Conservation (phyloP, 2,113 vertebrate species). For the Pseudorasbora parva region DNA sequence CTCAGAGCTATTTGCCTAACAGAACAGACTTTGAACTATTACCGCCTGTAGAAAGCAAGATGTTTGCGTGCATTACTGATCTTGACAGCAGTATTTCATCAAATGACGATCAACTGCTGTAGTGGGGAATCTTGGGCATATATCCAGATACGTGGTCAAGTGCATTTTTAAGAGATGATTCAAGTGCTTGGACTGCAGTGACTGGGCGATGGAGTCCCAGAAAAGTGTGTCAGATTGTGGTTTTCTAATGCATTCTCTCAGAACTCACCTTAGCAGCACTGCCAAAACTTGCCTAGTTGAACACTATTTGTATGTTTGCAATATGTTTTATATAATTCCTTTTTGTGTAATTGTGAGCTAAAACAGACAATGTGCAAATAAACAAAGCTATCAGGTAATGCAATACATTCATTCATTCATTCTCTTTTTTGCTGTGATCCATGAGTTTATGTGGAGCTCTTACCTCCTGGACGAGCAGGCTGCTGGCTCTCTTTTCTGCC, state of each 20-base stretch:
- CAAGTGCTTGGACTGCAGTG: background rate
- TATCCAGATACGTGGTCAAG: background rate
- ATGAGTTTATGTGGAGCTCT: slow-evolving; percentile 42
- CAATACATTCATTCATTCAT: background rate
- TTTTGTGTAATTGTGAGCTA: background rate
- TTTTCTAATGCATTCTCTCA: slow-evolving; percentile 12
- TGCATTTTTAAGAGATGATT: slow-evolving; percentile 1
- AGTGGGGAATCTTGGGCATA: background rate
- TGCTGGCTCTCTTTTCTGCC: slow-evolving; percentile 89
- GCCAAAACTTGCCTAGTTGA: no score
- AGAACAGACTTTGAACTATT: background rate
- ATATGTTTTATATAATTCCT: no score
- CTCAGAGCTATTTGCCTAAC: background rate
- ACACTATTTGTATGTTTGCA: no score
- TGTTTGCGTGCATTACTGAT: background rate
- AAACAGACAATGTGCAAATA: background rate
- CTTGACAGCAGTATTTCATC: background rate
- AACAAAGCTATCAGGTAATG: background rate
- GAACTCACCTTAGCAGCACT: background rate
- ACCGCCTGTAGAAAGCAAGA: background rate
- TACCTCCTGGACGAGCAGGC: slow-evolving; percentile 96
- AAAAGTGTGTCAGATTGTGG: background rate
- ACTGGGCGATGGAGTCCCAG: background rate
- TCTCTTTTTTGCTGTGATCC: background rate
- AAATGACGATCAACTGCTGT: background rate